Evolutionary conservation across 2,113 vertebrate species (phyloP).

Genomic region (Hypomesus transpacificus): DNA sequence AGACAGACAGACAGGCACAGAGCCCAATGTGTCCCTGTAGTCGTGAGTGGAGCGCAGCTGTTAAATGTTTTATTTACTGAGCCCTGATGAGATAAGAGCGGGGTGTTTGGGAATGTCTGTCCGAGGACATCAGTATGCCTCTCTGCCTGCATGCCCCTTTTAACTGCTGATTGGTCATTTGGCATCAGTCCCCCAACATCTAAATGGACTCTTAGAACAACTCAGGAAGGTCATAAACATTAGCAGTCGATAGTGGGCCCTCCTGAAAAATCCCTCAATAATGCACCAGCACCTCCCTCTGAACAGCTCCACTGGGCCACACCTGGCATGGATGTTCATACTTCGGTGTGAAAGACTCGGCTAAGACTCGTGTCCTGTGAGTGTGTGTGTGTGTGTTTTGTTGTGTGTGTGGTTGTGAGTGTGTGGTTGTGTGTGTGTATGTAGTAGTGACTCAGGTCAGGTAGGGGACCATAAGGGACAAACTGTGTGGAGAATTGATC

Average conservation of each 20-base stretch:
- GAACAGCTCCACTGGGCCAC: constrained; percentile 40
- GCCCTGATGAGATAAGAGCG: constrained; percentile 64
- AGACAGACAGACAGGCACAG: background rate
- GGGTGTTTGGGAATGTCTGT: constrained; percentile 55
- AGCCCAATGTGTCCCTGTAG: constrained; percentile 22
- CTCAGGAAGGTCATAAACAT: constrained; percentile 48
- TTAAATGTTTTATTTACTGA: constrained; percentile 70
- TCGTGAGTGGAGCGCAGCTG: constrained; percentile 45
- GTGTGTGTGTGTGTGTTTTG: background rate
- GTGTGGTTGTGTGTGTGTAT: background rate
- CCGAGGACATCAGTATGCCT: constrained; percentile 47
- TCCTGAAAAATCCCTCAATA: constrained; percentile 31
- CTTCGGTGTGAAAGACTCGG: constrained; percentile 39
- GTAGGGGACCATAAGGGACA: constrained; percentile 43
- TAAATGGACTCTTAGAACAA: constrained; percentile 53
- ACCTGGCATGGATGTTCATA: constrained; percentile 45
- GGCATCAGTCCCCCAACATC: constrained; percentile 44
- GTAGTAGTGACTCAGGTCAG: constrained; percentile 12
- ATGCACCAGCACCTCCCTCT: constrained; percentile 30
- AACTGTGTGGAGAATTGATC: constrained; percentile 55
- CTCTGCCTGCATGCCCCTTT: constrained; percentile 38
- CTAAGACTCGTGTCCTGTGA: background rate
- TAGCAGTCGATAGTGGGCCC: constrained; percentile 27
- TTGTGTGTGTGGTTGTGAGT: background rate
- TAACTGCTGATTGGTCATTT: constrained; percentile 61